These are phyloP conservation scores for Diabrotica undecimpunctata DNA, from an alignment of 1,140 invertebrate species.

Conservation along the genomic window DNA sequence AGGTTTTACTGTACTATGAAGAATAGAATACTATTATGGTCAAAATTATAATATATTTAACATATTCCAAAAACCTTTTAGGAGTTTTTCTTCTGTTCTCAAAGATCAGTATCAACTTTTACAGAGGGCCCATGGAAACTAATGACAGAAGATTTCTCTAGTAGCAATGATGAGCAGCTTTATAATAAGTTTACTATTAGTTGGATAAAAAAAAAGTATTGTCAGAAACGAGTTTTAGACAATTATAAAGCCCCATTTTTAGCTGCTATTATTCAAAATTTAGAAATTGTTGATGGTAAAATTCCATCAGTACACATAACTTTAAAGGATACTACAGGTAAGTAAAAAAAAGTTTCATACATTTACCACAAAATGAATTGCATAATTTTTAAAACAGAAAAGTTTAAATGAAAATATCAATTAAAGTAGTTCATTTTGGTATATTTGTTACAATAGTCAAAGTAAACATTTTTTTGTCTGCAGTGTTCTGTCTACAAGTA, in stretches of 20 bases:
- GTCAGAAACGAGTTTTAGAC: constrained; percentile 16
- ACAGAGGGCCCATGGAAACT: constrained; percentile 25
- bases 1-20: too few species aligned
- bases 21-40: too few species aligned
- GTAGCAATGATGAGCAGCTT: constrained; percentile 10
- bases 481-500: too few species aligned
- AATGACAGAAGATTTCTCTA: constrained; percentile 24
- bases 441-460: too few species aligned
- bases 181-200: constrained; percentile 32
- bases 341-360: neutral
- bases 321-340: constrained; percentile 32
- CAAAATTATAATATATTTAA: too few species aligned
- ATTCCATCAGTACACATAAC: constrained; percentile 27
- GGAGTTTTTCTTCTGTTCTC: constrained; percentile 22
- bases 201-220: constrained; percentile 30
- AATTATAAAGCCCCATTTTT: constrained; percentile 31
- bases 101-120: constrained; percentile 18
- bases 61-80: neutral
- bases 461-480: too few species aligned
- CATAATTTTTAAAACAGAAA: neutral
- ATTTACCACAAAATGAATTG: neutral
- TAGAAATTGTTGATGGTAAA: constrained; percentile 23
- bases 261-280: constrained; percentile 25
- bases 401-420: neutral
- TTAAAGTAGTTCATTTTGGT: too few species aligned